phyloP scores from a whole-genome alignment of 2,797 vertebrate species.

The Scleropages formosus region DNA sequence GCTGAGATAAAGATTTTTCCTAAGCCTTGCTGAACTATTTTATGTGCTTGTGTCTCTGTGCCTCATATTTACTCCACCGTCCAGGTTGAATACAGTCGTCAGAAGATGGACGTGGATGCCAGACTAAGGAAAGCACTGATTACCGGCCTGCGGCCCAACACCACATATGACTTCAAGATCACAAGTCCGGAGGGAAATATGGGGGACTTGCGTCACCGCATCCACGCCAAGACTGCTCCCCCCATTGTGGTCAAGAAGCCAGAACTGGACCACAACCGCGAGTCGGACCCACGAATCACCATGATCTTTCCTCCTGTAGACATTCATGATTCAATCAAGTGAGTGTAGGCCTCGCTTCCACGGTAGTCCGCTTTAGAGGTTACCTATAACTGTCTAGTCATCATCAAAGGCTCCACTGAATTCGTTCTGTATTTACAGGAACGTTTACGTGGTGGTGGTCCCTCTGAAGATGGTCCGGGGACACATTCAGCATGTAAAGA shows the following conservation, averaged over 20 bases:
- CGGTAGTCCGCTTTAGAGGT: not conserved
- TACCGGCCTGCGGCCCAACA: constrained; percentile 85
- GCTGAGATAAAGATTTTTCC: not conserved
- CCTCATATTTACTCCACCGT: not conserved
- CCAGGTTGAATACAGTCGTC: constrained; percentile 89
- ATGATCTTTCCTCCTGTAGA: constrained; percentile 85
- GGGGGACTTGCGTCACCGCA: constrained; percentile 90
- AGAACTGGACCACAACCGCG: constrained; percentile 81
- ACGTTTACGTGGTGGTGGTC: constrained; percentile 92
- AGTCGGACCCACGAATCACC: constrained; percentile 83
- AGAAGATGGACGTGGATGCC: constrained; percentile 88
- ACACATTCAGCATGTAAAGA: constrained; percentile 81
- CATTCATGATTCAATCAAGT: constrained; percentile 81
- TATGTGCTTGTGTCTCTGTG: not conserved
- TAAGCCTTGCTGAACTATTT: not conserved
- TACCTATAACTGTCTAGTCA: not conserved
- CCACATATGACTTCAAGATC: constrained; percentile 91
- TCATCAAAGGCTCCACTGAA: not conserved
- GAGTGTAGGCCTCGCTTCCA: constrained; percentile 42
- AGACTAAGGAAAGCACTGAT: constrained; percentile 89
- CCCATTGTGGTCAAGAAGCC: constrained; percentile 82
- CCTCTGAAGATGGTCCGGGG: constrained; percentile 82
- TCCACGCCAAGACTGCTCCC: constrained; percentile 88
- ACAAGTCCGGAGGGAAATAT: constrained; percentile 88
- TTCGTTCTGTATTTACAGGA: constrained; percentile 66